A percentile compares a stretch with the other conserved stretches of the same genome.
phyloP scores from a whole-genome alignment of 2,797 vertebrate species.

The Anabacerthia variegaticeps region DNA sequence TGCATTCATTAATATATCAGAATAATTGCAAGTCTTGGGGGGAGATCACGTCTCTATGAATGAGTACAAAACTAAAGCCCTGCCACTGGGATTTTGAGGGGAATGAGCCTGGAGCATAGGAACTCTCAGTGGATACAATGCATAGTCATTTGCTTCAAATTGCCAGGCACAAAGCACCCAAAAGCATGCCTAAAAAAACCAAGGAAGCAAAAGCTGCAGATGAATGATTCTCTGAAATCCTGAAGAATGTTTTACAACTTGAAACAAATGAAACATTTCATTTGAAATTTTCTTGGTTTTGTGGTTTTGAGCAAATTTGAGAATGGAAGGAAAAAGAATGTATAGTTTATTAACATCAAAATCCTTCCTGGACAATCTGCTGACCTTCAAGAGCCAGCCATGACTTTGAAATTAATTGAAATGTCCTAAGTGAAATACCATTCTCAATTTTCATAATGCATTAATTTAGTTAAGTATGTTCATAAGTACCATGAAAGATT shows the following conservation, averaged over 20 bases:
- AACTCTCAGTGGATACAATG: neutral
- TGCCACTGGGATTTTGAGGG: neutral
- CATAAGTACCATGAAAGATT: neutral
- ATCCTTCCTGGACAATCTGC: neutral
- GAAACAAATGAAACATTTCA: neutral
- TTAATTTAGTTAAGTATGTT: neutral
- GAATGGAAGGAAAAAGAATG: neutral
- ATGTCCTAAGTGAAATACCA: neutral
- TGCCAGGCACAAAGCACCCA: neutral
- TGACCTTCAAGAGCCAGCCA: neutral
- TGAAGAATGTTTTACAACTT: neutral
- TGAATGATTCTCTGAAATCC: neutral
- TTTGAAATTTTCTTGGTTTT: neutral
- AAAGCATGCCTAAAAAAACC: neutral
- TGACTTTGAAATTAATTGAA: constrained; percentile 25
- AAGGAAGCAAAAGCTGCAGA: neutral
- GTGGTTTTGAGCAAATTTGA: neutral
- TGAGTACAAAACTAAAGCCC: neutral
- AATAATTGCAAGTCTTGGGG: neutral
- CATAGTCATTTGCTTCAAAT: neutral
- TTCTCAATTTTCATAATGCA: neutral
- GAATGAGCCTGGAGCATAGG: neutral
- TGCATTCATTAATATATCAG: neutral
- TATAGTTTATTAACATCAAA: neutral
- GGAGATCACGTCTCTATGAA: neutral